Evolutionary conservation across 92 coral and sea anemone species (phyloP).

Genomic region (Scolanthus callimorphus): DNA sequence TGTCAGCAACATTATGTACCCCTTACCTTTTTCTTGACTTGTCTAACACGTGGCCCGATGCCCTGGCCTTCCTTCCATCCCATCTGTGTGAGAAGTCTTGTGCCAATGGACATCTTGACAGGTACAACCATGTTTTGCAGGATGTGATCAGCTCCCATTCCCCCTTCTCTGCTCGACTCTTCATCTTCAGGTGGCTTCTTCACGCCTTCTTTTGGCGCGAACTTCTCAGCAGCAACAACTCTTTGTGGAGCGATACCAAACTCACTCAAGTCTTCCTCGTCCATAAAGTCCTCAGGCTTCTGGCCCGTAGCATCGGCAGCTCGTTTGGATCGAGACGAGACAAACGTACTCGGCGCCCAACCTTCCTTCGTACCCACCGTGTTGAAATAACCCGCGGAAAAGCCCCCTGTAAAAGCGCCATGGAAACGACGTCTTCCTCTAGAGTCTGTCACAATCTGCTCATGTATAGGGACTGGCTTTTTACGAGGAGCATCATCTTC

Average conservation of each 20-base stretch:
- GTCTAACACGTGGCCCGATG: slow-evolving; percentile 88
- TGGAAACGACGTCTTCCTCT: slow-evolving; percentile 95
- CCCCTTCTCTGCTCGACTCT: background rate
- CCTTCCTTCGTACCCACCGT: slow-evolving; percentile 97
- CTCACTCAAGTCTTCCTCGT: slow-evolving; percentile 92
- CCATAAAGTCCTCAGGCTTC: slow-evolving; percentile 98
- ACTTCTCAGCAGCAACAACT: slow-evolving; percentile 75
- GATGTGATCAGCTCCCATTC: slow-evolving; percentile 43
- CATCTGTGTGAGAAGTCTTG: slow-evolving; percentile 83
- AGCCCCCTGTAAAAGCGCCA: slow-evolving; percentile 99
- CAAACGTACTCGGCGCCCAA: slow-evolving; percentile 89
- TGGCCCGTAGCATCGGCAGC: slow-evolving; percentile 44
- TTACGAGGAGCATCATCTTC: slow-evolving; percentile 97
- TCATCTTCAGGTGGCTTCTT: slow-evolving; percentile 23
- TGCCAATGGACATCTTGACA: slow-evolving; percentile 79
- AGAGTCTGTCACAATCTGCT: slow-evolving; percentile 92
- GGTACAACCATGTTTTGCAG: slow-evolving; percentile 88
- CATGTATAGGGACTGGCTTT: slow-evolving; percentile 90
- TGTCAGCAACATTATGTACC: too few species aligned
- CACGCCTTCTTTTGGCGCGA: slow-evolving; percentile 31
- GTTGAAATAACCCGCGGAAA: slow-evolving; percentile 99
- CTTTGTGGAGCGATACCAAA: slow-evolving; percentile 95
- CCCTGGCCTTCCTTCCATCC: slow-evolving; percentile 99
- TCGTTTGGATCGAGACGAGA: slow-evolving; percentile 83
- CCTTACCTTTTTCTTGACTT: slow-evolving; percentile 75